Base-by-base conservation (phyloP, 1,140 invertebrate genomes). In the Drosophila nebulosa region DNA sequence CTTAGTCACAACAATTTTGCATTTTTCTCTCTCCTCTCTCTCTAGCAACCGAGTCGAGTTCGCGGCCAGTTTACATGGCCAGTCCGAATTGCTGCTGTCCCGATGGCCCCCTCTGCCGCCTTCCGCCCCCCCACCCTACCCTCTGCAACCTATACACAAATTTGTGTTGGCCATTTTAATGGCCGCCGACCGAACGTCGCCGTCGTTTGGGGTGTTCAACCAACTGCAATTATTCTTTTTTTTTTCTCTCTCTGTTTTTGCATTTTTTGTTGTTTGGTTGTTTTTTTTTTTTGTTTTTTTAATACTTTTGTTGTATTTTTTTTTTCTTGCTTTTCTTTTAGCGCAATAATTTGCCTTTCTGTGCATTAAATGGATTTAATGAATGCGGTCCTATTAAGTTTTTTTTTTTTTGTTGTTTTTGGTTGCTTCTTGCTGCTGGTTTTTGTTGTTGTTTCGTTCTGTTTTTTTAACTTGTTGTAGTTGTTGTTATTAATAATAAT, bases 361-460 rank as follows among this genome's bases (percentile, higher is more conserved):
- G 81, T 89, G 79, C 84, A 89, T 89, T 90, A 90, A 90, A 90
- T 90, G 78, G 78, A 89, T 89, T 90, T 90, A 89, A 90, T 90
- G 89, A 90, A 86, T 90, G 89, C 89, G 70, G 80, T 90, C 89
- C 89, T 89, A 90, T 90, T 90, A 90, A 83, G 67, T 90, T 79
- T 90, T 90, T 86, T 86, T 50, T 57, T 53, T 64, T 52, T 62
- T 55, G 12, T n/a, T n/a, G 14, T 46, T 9, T 50, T 24, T 32
- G 74, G 71, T 60, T 46, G 39, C 39, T 46, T 68, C 50, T 52
- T 42, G 65, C 70, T 52, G 51, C 26, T 73, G 57, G 14, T 69
- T 58, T 18, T 35, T 7, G 7, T 52, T 64, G 10, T 32, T 32
- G 2, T 10, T 21, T 76, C 64, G 32, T 62, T 79, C 52, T 58